Evolutionary conservation across 1,140 invertebrate genomes (phyloP).

Genomic region (Orchestia grillus): DNA sequence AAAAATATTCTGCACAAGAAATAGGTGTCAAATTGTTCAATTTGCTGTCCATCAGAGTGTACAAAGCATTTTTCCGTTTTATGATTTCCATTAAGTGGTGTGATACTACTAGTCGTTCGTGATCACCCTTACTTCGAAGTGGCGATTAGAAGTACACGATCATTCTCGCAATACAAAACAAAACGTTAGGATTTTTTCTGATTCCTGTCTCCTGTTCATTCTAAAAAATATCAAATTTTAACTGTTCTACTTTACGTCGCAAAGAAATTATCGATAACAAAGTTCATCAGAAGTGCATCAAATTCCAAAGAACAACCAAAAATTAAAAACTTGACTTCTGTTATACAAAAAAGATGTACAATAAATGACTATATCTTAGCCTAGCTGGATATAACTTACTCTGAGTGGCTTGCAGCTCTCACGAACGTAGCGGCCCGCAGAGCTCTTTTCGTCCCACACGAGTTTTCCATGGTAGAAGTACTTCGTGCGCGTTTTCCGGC

Average conservation of each 20-base stretch:
- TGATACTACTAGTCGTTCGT: background rate
- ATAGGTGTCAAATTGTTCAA: background rate
- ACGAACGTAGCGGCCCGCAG: conserved; percentile 94
- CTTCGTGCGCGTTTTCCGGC: conserved; percentile 96
- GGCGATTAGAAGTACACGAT: background rate
- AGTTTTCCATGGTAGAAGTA: conserved; percentile 95
- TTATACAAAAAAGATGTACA: background rate
- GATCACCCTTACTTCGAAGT: background rate
- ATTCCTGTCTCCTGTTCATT: background rate
- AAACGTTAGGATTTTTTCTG: background rate
- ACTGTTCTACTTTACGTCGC: background rate
- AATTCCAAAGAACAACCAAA: background rate
- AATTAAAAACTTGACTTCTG: background rate
- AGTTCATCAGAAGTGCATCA: background rate
- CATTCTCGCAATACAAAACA: background rate
- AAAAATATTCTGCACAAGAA: background rate
- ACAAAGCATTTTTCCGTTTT: background rate
- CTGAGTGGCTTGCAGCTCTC: conserved; percentile 96
- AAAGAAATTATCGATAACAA: background rate
- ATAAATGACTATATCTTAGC: background rate
- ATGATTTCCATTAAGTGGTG: background rate
- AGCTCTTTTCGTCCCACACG: conserved; percentile 95
- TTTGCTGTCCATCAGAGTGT: background rate
- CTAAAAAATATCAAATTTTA: background rate
- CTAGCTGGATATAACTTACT: conserved; percentile 57